Evolutionary conservation across 2,113 vertebrate genomes (phyloP).

Genomic region (Lutjanus erythropterus): DNA sequence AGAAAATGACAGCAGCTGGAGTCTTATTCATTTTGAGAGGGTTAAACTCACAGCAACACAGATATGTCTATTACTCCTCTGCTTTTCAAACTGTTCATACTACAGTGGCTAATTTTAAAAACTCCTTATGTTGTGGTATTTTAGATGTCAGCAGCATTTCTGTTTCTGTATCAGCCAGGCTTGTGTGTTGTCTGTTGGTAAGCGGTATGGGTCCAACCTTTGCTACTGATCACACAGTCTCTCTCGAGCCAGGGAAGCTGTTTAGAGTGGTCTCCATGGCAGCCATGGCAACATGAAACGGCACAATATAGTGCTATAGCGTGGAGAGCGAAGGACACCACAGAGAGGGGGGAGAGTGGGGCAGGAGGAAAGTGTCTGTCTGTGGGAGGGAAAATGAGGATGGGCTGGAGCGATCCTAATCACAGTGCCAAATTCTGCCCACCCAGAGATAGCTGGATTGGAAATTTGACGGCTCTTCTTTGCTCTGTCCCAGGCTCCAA

Average conservation of each 20-base stretch:
- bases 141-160: background rate
- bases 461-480: conserved; percentile 35
- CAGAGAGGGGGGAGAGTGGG: conserved; percentile 1
- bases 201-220: conserved; percentile 13
- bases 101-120: background rate
- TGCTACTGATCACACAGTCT: background rate
- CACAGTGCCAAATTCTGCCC: conserved; percentile 46
- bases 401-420: conserved; percentile 47
- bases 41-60: background rate
- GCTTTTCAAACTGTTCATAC: background rate
- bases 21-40: background rate
- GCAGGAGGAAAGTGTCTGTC: conserved; percentile 31
- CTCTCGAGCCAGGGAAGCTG: conserved; percentile 30
- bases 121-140: background rate
- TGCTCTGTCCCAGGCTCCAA: background rate
- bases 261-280: conserved; percentile 53
- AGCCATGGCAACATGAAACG: conserved; percentile 55
- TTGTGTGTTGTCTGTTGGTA: conserved; percentile 5
- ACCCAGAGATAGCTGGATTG: conserved; percentile 50
- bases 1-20: conserved; percentile 37
- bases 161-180: background rate
- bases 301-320: conserved; percentile 14
- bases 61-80: background rate
- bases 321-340: conserved; percentile 8
- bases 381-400: conserved; percentile 49